phyloP scores from a whole-genome alignment of 2,797 vertebrate species.

The Schizothorax lantsangensis region DNA sequence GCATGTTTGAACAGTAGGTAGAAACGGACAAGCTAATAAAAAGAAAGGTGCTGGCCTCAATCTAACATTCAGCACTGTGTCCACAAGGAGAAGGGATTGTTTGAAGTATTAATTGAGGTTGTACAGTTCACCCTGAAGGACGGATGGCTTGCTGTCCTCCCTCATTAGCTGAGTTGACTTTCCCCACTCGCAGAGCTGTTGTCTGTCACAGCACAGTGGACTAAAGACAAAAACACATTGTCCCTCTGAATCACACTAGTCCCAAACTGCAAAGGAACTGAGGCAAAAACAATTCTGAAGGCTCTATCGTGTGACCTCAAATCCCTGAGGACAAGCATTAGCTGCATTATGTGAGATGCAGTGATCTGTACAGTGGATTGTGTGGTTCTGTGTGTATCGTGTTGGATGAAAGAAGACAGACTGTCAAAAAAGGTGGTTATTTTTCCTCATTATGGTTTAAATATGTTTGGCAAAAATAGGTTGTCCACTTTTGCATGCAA shows the following conservation, averaged over 20 bases:
- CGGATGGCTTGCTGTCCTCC: conserved; percentile 39
- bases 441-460: conserved; percentile 60
- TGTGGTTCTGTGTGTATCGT: conserved; percentile 28
- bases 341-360: conserved; percentile 45
- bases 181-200: conserved; percentile 61
- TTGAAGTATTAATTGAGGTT: conserved; percentile 79
- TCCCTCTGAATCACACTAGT: conserved; percentile 13
- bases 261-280: conserved; percentile 15
- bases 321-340: conserved; percentile 45
- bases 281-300: conserved; percentile 28
- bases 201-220: conserved; percentile 66
- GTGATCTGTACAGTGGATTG: conserved; percentile 51
- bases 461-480: conserved; percentile 60
- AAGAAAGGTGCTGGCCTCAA: conserved; percentile 52
- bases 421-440: background rate
- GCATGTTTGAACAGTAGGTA: conserved; percentile 29
- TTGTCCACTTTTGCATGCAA: conserved; percentile 57
- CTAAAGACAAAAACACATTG: conserved; percentile 45
- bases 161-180: conserved; percentile 65
- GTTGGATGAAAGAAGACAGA: conserved; percentile 2
- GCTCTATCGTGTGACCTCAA: conserved; percentile 32
- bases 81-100: conserved; percentile 55
- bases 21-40: conserved; percentile 29
- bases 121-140: conserved; percentile 65
- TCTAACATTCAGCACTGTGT: conserved; percentile 67